phyloP scores from a whole-genome alignment of 2,113 vertebrate genomes.

The Rhinolophus ferrumequinum region DNA sequence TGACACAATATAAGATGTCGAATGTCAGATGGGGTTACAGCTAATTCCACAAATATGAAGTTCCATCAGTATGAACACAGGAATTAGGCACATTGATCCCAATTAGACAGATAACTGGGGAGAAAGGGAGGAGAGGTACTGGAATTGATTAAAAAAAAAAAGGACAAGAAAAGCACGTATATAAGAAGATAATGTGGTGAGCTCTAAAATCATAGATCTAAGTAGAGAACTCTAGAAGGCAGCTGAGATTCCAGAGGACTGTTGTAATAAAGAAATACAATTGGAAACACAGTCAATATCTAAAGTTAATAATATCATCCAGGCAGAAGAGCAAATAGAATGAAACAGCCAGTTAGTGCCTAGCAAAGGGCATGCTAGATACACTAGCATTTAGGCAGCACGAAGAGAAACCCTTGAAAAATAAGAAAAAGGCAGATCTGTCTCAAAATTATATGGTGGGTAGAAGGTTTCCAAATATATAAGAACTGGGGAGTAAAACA shows the following conservation, averaged over 20 bases:
- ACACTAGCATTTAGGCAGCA: background rate
- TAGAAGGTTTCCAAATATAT: background rate
- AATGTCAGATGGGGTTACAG: background rate
- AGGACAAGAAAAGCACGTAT: background rate
- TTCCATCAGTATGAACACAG: background rate
- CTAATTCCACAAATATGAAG: background rate
- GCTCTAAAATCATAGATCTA: background rate
- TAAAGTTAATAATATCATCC: background rate
- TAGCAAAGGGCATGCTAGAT: background rate
- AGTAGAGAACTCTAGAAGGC: background rate
- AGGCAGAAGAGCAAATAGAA: background rate
- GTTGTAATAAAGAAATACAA: background rate
- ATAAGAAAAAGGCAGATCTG: background rate
- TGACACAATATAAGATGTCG: background rate
- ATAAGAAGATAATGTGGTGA: background rate
- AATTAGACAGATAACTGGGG: background rate
- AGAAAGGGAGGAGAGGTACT: background rate
- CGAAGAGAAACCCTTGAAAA: background rate
- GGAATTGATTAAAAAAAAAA: background rate
- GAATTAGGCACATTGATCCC: background rate
- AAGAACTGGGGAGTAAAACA: background rate
- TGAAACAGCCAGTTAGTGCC: too few relatives aligned
- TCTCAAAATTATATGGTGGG: background rate
- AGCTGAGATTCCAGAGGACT: background rate
- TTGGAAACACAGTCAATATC: background rate